Evolutionary conservation across 2,797 vertebrate genomes (phyloP).

Genomic region (Molossus alvarezi): DNA sequence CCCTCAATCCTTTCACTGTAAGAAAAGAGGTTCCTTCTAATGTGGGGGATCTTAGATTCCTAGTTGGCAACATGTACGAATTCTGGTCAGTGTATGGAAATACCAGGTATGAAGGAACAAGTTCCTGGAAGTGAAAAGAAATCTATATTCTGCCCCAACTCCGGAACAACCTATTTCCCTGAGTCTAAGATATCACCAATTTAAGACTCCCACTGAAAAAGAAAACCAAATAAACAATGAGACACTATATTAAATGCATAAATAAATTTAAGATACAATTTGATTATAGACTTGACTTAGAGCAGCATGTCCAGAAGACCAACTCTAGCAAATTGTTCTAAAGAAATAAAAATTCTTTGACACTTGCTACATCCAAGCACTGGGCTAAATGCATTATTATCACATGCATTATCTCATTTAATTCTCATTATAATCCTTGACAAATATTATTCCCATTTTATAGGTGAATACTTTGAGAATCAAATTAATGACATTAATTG

Average conservation of each 20-base stretch:
- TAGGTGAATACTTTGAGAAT: constrained; percentile 53
- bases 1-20: background rate
- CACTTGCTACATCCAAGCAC: background rate
- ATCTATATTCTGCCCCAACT: background rate
- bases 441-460: constrained; percentile 23
- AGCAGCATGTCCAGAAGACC: background rate
- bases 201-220: background rate
- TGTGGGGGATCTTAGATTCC: background rate
- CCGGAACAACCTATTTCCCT: background rate
- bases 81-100: background rate
- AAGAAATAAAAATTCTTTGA: background rate
- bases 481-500: constrained; percentile 61
- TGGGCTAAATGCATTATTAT: background rate
- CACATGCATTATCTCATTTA: background rate
- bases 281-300: background rate
- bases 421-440: constrained; percentile 41
- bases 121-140: background rate
- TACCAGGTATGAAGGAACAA: background rate
- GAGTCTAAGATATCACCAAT: background rate
- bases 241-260: background rate
- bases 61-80: background rate
- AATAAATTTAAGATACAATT: background rate
- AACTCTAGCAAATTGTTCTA: background rate
- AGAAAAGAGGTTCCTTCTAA: background rate
- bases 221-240: background rate